Evolutionary conservation across 2,113 vertebrate species (phyloP).

Genomic region (Pao palembangensis): DNA sequence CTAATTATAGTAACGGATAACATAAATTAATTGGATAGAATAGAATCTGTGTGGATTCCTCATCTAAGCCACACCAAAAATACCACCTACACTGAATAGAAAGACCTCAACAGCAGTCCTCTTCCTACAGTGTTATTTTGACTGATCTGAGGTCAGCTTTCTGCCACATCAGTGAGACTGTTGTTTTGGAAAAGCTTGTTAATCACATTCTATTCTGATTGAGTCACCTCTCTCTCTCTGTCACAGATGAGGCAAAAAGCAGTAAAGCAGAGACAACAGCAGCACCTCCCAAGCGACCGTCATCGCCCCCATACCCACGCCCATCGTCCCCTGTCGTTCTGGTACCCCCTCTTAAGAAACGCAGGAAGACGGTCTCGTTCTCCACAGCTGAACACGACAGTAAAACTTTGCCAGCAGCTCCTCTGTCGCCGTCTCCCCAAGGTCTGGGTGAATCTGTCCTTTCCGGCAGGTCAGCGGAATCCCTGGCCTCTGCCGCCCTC

Average conservation of each 20-base stretch:
- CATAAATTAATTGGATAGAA: too few species aligned
- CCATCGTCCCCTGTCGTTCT: slow-evolving; percentile 78
- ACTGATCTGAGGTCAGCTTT: not conserved
- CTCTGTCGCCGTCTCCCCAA: slow-evolving; percentile 39
- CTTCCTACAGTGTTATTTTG: too few species aligned
- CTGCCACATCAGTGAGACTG: not conserved
- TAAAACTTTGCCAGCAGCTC: slow-evolving; percentile 38
- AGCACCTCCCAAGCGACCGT: slow-evolving; percentile 42
- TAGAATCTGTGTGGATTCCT: too few species aligned
- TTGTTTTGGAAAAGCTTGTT: too few species aligned
- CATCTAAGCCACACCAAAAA: too few species aligned
- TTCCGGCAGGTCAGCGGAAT: slow-evolving; percentile 45
- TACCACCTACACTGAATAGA: too few species aligned
- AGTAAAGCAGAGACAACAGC: slow-evolving; percentile 25
- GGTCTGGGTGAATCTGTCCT: slow-evolving; percentile 44
- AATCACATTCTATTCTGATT: not conserved
- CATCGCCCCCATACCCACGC: slow-evolving; percentile 59
- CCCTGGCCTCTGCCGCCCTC: slow-evolving; percentile 13
- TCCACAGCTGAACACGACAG: slow-evolving; percentile 74
- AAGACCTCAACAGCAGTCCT: too few species aligned
- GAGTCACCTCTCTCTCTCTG: not conserved
- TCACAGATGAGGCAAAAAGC: slow-evolving; percentile 48
- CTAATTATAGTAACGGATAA: too few species aligned
- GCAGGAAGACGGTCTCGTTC: slow-evolving; percentile 87
- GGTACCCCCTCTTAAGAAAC: slow-evolving; percentile 87